A percentile compares a stretch with the other conserved stretches of the same genome.
These are phyloP conservation scores for Manis javanica DNA, from an alignment of 2,797 vertebrate species.

Conservation along the genomic window DNA sequence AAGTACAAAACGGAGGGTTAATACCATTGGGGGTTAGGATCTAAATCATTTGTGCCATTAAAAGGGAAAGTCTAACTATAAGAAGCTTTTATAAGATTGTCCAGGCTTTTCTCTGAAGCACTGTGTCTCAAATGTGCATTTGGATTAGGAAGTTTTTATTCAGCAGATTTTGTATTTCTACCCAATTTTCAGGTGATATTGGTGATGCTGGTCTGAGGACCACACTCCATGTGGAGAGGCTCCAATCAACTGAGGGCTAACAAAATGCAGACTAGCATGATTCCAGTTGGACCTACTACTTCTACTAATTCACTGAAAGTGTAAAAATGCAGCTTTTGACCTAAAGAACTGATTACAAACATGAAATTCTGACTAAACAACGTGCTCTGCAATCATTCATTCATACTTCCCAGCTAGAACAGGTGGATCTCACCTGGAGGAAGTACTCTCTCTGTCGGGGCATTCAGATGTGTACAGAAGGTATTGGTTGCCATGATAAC, in stretches of 20 bases:
- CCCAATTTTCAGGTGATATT: neutral
- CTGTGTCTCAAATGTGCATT: neutral
- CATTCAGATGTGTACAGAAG: neutral
- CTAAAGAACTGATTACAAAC: neutral
- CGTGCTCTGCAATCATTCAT: neutral
- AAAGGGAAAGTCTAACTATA: neutral
- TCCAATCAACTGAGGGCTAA: neutral
- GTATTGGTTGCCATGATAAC: neutral
- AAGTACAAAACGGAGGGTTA: neutral
- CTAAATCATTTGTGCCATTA: neutral
- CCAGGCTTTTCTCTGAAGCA: neutral
- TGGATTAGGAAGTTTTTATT: neutral
- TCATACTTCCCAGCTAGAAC: neutral
- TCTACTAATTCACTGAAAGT: neutral
- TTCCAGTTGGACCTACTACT: neutral
- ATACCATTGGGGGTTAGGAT: neutral
- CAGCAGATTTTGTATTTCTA: neutral
- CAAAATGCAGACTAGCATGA: neutral
- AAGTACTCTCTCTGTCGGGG: neutral
- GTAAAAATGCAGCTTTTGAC: neutral
- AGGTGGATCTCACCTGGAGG: neutral
- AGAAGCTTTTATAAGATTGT: neutral
- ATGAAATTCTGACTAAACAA: neutral
- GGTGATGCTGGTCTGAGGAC: neutral
- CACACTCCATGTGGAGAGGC: neutral